Percentiles rank a stretch among this genome's conserved stretches.
phyloP scores from a whole-genome alignment of 2,888 invertebrate species.

The Resseliella maxima region DNA sequence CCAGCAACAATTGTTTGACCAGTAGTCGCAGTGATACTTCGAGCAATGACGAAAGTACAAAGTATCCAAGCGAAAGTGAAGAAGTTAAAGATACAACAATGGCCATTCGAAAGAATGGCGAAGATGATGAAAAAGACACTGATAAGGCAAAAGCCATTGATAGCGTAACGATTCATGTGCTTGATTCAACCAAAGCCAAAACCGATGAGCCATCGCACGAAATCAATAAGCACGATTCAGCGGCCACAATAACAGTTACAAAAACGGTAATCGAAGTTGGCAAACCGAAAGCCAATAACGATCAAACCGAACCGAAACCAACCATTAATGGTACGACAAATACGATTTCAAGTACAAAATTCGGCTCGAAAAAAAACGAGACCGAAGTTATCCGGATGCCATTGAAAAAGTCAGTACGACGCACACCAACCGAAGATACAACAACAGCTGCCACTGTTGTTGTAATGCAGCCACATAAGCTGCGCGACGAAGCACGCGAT shows the following conservation, averaged over 20 bases:
- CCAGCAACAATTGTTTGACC: background rate
- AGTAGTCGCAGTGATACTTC: slow-evolving; percentile 54
- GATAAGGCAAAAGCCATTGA: background rate
- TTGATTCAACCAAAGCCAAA: slow-evolving; percentile 21
- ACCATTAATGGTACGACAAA: slow-evolving; percentile 62
- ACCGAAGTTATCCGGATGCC: slow-evolving; percentile 62
- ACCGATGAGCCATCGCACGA: slow-evolving; percentile 14
- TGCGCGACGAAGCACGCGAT: slow-evolving; percentile 54
- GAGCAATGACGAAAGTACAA: background rate
- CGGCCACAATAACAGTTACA: slow-evolving; percentile 10
- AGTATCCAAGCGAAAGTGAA: slow-evolving; percentile 17
- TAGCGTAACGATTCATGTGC: slow-evolving; percentile 23
- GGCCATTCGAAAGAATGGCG: background rate
- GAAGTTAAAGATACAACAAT: background rate
- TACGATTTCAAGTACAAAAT: slow-evolving; percentile 46
- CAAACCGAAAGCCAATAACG: background rate
- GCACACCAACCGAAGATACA: slow-evolving; percentile 61
- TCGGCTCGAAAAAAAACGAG: slow-evolving; percentile 58
- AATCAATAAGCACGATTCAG: background rate
- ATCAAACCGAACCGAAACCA: slow-evolving; percentile 58
- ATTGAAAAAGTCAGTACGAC: slow-evolving; percentile 63
- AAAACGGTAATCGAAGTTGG: slow-evolving; percentile 48
- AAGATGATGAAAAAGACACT: background rate
- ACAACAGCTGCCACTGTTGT: slow-evolving; percentile 57
- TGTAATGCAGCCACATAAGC: slow-evolving; percentile 56